A percentile compares a stretch with the other conserved stretches of the same genome.
phyloP scores from a whole-genome alignment of 2,888 invertebrate species.

The Heliconius erato region DNA sequence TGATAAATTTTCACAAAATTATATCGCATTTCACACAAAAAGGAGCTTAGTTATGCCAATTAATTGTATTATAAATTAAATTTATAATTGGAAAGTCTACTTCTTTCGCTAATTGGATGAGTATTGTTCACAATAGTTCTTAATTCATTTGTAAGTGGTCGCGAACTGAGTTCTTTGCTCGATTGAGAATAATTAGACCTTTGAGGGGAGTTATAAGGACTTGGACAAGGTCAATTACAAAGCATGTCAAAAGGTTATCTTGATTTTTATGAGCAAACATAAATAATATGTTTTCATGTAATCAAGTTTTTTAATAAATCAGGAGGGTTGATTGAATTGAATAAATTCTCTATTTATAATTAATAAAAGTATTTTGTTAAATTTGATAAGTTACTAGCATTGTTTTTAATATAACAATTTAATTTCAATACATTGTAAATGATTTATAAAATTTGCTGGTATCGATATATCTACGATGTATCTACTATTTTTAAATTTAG shows the following conservation, averaged over 20 bases:
- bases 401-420: background rate
- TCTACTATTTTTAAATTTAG: background rate
- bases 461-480: background rate
- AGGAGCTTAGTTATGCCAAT: slow-evolving; percentile 29
- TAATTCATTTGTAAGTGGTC: slow-evolving; percentile 52
- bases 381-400: background rate
- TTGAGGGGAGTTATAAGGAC: slow-evolving; percentile 46
- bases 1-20: background rate
- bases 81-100: slow-evolving; percentile 50
- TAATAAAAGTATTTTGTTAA: background rate
- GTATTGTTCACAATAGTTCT: slow-evolving; percentile 52
- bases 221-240: slow-evolving; percentile 43
- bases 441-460: background rate
- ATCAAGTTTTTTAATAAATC: background rate
- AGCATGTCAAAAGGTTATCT: slow-evolving; percentile 40
- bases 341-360: background rate
- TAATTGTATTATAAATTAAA: slow-evolving; percentile 44
- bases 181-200: slow-evolving; percentile 50
- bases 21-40: slow-evolving; percentile 11
- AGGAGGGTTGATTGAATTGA: background rate
- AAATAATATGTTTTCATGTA: slow-evolving; percentile 26
- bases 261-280: slow-evolving; percentile 29
- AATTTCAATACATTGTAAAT: background rate
- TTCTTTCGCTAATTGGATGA: slow-evolving; percentile 52
- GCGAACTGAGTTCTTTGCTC: slow-evolving; percentile 50